Evolutionary conservation across 2,888 invertebrate species (phyloP).

Genomic region (Ernsta delagoae): DNA sequence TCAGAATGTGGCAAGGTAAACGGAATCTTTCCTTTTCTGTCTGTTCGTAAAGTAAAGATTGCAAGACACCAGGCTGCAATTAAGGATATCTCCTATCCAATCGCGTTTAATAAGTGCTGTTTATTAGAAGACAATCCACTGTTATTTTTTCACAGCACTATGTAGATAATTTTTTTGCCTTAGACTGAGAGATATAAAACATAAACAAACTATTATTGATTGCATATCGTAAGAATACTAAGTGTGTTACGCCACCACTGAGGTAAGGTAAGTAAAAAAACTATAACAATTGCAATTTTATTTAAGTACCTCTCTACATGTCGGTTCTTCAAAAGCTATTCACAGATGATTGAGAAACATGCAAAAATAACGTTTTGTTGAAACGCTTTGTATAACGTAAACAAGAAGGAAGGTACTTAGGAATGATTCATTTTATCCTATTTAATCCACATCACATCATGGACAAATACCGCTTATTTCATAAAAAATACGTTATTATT

Average conservation of each 20-base stretch:
- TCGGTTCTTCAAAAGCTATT: not conserved
- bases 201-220: not conserved
- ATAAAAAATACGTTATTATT: no score
- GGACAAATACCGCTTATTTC: no score
- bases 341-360: not conserved
- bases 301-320: not conserved
- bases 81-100: constrained; percentile 23
- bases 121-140: not conserved
- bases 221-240: not conserved
- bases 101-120: constrained; percentile 12
- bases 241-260: no score
- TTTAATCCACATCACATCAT: no score
- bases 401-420: no score
- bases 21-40: constrained; percentile 3
- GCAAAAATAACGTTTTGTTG: not conserved
- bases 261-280: not conserved
- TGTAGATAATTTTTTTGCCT: not conserved
- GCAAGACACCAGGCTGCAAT: constrained; percentile 14
- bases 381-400: not conserved
- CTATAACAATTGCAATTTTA: not conserved
- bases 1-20: no score
- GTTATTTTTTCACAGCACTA: not conserved
- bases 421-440: no score
- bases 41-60: not conserved
- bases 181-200: not conserved